Conservation (phyloP, 2,797 vertebrate species). For the Pogoniulus pusillus region DNA sequence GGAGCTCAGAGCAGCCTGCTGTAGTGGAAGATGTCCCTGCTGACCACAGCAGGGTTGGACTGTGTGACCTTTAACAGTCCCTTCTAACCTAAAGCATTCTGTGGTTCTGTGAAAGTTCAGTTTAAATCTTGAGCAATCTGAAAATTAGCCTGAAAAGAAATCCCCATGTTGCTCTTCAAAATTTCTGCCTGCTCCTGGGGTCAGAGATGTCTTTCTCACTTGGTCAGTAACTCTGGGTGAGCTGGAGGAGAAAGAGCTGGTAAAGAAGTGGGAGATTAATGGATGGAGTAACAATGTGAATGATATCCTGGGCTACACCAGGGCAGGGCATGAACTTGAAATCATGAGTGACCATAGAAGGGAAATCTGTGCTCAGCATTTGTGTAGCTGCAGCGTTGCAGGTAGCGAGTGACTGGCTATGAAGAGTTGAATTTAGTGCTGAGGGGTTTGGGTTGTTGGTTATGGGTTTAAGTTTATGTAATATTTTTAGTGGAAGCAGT, state of each 20-base stretch:
- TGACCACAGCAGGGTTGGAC: too few species aligned
- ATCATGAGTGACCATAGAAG: fast-evolving
- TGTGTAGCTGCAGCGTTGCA: neutral
- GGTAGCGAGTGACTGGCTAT: fast-evolving
- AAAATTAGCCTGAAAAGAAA: neutral
- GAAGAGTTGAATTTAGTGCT: neutral
- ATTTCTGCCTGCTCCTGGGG: neutral
- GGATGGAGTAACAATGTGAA: neutral
- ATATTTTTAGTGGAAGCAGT: neutral
- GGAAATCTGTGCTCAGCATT: neutral
- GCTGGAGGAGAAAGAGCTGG: neutral
- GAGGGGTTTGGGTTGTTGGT: neutral
- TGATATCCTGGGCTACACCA: neutral
- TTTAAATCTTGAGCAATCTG: neutral
- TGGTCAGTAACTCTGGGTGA: neutral
- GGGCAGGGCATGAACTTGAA: neutral
- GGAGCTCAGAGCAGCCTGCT: too few species aligned
- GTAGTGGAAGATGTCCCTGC: too few species aligned
- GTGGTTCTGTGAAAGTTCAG: neutral
- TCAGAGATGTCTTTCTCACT: neutral
- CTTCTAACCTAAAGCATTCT: too few species aligned
- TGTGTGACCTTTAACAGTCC: too few species aligned
- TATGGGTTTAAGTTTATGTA: neutral
- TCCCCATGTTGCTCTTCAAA: neutral
- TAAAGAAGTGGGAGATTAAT: neutral